Evolutionary conservation across 1,140 invertebrate genomes (phyloP).

Genomic region (Drosophila orosa): DNA sequence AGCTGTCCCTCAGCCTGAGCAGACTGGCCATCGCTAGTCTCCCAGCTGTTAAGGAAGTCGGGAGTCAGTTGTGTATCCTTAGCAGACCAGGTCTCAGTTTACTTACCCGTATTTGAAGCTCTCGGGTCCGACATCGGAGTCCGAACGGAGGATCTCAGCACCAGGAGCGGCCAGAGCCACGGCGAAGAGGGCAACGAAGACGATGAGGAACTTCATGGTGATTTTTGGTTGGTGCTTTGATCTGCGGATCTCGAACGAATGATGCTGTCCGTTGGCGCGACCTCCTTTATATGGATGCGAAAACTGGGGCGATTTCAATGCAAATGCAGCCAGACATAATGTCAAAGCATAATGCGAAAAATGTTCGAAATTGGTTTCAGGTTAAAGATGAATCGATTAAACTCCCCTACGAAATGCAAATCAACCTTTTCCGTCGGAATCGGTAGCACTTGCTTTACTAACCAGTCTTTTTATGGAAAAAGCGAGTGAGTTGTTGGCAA

Average conservation of each 20-base stretch:
- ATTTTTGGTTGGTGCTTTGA: slow-evolving; percentile 18
- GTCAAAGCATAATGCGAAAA: slow-evolving; percentile 37
- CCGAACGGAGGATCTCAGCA: not conserved
- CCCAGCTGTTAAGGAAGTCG: slow-evolving; percentile 14
- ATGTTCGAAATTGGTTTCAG: slow-evolving; percentile 25
- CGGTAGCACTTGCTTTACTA: slow-evolving; percentile 4
- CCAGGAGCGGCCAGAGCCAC: slow-evolving; percentile 34
- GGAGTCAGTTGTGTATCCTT: not conserved
- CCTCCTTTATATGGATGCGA: slow-evolving; percentile 22
- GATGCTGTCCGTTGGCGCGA: not conserved
- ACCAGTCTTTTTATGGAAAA: not conserved
- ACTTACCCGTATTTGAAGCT: slow-evolving; percentile 56
- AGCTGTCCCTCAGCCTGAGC: slow-evolving; percentile 32
- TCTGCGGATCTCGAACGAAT: slow-evolving; percentile 36
- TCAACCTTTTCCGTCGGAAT: slow-evolving; percentile 8
- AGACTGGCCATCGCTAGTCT: slow-evolving; percentile 51
- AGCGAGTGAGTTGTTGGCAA: not conserved
- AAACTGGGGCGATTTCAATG: slow-evolving; percentile 5
- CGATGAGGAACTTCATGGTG: slow-evolving; percentile 72
- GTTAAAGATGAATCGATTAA: slow-evolving; percentile 28
- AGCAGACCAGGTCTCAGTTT: too few species aligned
- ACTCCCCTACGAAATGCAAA: slow-evolving; percentile 27
- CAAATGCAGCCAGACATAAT: slow-evolving; percentile 22
- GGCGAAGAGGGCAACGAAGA: slow-evolving; percentile 72
- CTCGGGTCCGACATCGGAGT: slow-evolving; percentile 40